phyloP scores from a whole-genome alignment of 2,888 invertebrate species.

The Sinopyrophorus schimmeli region DNA sequence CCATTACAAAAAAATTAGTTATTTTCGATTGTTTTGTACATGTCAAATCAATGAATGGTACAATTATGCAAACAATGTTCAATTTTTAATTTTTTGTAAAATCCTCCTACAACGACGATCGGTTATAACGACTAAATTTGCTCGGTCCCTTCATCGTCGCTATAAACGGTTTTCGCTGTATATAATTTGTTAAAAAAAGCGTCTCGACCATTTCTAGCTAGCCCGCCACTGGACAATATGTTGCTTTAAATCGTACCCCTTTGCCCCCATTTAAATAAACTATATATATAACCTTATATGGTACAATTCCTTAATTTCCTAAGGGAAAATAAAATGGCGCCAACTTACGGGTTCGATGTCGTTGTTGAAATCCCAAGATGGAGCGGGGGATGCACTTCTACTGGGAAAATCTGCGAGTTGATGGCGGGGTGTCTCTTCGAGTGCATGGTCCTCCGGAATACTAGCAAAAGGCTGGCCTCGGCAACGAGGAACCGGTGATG shows the following conservation, averaged over 20 bases:
- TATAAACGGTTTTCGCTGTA: too few species aligned
- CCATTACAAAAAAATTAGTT: too few species aligned
- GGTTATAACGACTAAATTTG: too few species aligned
- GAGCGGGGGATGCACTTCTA: slow-evolving; percentile 51
- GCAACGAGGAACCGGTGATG: slow-evolving; percentile 49
- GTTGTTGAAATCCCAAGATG: slow-evolving; percentile 54
- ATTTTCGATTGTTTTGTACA: too few species aligned
- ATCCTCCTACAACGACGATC: too few species aligned
- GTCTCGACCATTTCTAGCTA: too few species aligned
- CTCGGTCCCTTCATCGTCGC: too few species aligned
- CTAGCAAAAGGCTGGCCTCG: slow-evolving; percentile 54
- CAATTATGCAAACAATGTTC: too few species aligned
- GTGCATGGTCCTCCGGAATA: slow-evolving; percentile 56
- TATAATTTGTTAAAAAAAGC: too few species aligned
- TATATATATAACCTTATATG: not conserved
- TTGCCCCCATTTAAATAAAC: not conserved
- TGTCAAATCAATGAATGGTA: too few species aligned
- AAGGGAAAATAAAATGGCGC: too few species aligned
- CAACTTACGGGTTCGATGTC: slow-evolving; percentile 51
- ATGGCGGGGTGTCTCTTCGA: slow-evolving; percentile 51
- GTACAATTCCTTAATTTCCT: not conserved
- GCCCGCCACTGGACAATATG: not conserved
- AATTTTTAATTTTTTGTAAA: too few species aligned
- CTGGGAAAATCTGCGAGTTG: slow-evolving; percentile 39
- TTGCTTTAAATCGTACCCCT: not conserved